These are phyloP conservation scores for Melanotaenia parkinsoni DNA, from an alignment of 2,797 vertebrate species.

Conservation along the genomic window DNA sequence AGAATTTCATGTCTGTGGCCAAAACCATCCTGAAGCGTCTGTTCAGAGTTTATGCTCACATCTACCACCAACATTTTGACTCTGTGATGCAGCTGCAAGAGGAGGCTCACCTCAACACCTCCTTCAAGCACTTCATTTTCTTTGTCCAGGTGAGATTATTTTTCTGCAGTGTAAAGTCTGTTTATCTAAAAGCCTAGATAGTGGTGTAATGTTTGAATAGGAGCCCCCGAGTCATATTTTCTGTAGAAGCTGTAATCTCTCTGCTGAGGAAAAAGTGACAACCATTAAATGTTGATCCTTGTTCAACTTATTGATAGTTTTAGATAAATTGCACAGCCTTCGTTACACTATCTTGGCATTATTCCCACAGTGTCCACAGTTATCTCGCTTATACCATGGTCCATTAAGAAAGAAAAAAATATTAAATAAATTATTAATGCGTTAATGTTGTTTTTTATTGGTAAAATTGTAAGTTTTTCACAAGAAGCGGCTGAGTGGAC, in stretches of 20 bases:
- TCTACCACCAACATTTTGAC: slow-evolving; percentile 98
- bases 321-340: not conserved
- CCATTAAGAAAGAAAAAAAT: too few species aligned
- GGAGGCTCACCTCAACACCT: slow-evolving; percentile 98
- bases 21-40: slow-evolving; percentile 98
- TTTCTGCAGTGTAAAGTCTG: accelerated
- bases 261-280: not conserved
- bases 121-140: slow-evolving; percentile 99
- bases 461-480: too few species aligned
- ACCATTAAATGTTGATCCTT: not conserved
- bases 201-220: not conserved
- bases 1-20: slow-evolving; percentile 98
- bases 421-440: too few species aligned
- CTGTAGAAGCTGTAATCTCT: not conserved
- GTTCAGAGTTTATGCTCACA: slow-evolving; percentile 96
- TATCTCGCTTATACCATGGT: too few species aligned
- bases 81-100: slow-evolving; percentile 97
- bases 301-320: not conserved
- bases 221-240: not conserved
- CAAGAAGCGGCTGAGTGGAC: too few species aligned
- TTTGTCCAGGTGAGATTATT: slow-evolving; percentile 90
- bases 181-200: slow-evolving; percentile 1
- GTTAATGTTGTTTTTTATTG: too few species aligned
- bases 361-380: not conserved
- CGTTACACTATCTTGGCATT: not conserved